phyloP scores from a whole-genome alignment of 2,797 vertebrate species.

The Cyprinella venusta region DNA sequence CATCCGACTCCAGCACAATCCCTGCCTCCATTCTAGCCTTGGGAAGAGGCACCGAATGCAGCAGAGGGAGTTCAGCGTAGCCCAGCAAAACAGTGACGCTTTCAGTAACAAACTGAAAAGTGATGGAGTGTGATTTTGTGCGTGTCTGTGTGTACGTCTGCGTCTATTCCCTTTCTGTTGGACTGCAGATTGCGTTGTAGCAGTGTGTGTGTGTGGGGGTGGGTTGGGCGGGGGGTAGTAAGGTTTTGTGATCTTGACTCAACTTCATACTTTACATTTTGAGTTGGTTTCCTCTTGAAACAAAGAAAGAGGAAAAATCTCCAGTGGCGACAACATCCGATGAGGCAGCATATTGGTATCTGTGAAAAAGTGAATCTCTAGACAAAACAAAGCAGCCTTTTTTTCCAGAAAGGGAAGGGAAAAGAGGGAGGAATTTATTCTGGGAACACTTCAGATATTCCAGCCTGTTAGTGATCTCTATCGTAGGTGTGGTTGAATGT shows the following conservation, averaged over 20 bases:
- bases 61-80: constrained; percentile 54
- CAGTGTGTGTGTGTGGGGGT: constrained; percentile 20
- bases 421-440: constrained; percentile 54
- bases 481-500: constrained; percentile 75
- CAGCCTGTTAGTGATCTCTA: constrained; percentile 69
- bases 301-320: constrained; percentile 50
- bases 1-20: constrained; percentile 37
- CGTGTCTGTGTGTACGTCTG: constrained; percentile 43
- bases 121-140: constrained; percentile 62
- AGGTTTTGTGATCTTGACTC: constrained; percentile 59
- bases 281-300: constrained; percentile 59
- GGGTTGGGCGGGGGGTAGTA: not conserved
- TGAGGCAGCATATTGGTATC: constrained; percentile 66
- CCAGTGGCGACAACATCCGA: constrained; percentile 64
- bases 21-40: constrained; percentile 78
- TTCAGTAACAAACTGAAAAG: constrained; percentile 40
- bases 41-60: constrained; percentile 61
- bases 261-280: constrained; percentile 55
- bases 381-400: constrained; percentile 56
- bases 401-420: constrained; percentile 70
- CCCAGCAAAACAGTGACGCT: constrained; percentile 12
- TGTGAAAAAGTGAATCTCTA: constrained; percentile 62
- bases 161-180: constrained; percentile 40
- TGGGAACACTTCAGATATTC: constrained; percentile 70
- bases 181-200: constrained; percentile 28